A percentile compares a stretch with the other conserved stretches of the same genome.
phyloP scores from a whole-genome alignment of 1,140 invertebrate species.

The Dolichoris vasculosae region DNA sequence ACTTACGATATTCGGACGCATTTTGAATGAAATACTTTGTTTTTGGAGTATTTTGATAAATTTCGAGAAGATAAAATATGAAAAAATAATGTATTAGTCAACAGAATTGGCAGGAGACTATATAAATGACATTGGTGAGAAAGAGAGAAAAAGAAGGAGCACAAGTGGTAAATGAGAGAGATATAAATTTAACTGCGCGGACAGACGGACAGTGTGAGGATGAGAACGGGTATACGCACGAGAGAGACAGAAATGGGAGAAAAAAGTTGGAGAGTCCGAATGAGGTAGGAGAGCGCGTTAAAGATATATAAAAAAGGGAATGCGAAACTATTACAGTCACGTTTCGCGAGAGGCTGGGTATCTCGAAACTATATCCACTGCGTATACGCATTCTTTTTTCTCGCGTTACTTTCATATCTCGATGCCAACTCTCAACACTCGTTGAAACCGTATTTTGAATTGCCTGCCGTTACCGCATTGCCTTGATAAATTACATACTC shows the following conservation, averaged over 20 bases:
- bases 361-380: conserved; percentile 30
- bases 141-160: conserved; percentile 16
- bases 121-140: conserved; percentile 18
- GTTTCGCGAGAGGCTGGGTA: conserved; percentile 35
- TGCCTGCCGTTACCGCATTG: conserved; percentile 6
- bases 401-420: conserved; percentile 11
- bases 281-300: conserved; percentile 47
- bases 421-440: conserved; percentile 38
- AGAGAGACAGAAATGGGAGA: conserved; percentile 32
- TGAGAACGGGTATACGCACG: conserved; percentile 34
- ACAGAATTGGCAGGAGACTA: neutral
- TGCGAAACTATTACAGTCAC: conserved; percentile 52
- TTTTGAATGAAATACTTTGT: conserved; percentile 35
- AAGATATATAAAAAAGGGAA: conserved; percentile 49
- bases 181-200: conserved; percentile 51
- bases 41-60: conserved; percentile 25
- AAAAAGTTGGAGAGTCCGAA: conserved; percentile 23
- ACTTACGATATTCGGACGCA: conserved; percentile 58
- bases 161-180: conserved; percentile 45
- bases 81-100: neutral
- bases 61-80: neutral
- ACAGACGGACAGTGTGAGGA: conserved; percentile 47
- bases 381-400: conserved; percentile 6
- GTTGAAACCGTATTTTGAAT: conserved; percentile 44
- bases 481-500: conserved; percentile 38